phyloP scores from a whole-genome alignment of 1,140 invertebrate genomes.

The Neoseiulus cucumeris region DNA sequence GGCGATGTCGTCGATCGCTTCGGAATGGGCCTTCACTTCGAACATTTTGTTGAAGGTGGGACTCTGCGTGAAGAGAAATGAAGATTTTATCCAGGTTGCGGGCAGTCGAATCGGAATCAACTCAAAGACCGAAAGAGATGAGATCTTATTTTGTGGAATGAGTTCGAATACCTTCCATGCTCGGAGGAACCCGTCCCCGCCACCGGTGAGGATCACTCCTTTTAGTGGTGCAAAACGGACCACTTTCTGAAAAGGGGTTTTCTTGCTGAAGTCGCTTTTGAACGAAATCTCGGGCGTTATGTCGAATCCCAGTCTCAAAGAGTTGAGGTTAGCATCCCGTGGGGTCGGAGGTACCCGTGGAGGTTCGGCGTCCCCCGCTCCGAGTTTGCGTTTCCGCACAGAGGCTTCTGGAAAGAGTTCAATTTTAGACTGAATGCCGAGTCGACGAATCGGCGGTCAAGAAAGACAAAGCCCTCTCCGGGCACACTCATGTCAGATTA shows the following conservation, averaged over 20 bases:
- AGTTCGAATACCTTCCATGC: conserved; percentile 48
- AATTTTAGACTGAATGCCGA: no score
- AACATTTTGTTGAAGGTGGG: conserved; percentile 46
- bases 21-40: conserved; percentile 47
- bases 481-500: no score
- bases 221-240: conserved; percentile 52
- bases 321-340: no score
- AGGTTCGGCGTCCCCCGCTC: no score
- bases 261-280: conserved; percentile 35
- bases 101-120: not conserved
- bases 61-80: conserved; percentile 30
- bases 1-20: conserved; percentile 77
- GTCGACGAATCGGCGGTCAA: no score
- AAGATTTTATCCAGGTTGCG: not conserved
- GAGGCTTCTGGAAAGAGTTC: no score
- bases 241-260: conserved; percentile 56
- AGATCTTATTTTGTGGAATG: no score
- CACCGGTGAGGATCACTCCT: conserved; percentile 65
- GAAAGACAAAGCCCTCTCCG: no score
- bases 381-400: no score
- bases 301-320: conserved; percentile 27
- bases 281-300: conserved; percentile 26
- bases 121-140: not conserved
- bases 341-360: no score
- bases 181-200: conserved; percentile 62